These are phyloP conservation scores for Halocynthia roretzi DNA, from an alignment of 23 tunicate genomes.

Conservation along the genomic window DNA sequence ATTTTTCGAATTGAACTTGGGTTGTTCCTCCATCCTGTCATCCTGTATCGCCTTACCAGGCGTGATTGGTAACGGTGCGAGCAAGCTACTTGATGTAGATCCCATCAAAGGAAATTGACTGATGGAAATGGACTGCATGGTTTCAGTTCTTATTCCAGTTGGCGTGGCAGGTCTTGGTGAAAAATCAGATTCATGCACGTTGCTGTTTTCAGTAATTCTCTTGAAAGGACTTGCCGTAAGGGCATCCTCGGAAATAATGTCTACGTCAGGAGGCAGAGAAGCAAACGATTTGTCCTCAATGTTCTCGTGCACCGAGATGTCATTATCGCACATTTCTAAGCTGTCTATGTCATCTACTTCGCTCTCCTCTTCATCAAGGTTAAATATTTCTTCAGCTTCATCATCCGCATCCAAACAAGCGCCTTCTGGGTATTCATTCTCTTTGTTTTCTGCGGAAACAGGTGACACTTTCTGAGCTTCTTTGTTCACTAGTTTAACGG, in stretches of 20 bases:
- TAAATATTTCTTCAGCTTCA: conserved; percentile 5
- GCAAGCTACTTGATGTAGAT: neutral
- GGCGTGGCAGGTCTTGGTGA: conserved; percentile 11
- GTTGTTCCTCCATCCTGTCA: neutral
- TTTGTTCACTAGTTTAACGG: neutral
- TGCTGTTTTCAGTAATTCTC: conserved; percentile 23
- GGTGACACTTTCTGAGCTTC: neutral
- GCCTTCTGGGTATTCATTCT: conserved; percentile 20
- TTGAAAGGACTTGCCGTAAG: conserved; percentile 69
- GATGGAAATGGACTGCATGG: neutral
- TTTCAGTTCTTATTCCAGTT: conserved; percentile 5
- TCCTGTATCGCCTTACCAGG: conserved; percentile 6
- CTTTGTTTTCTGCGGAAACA: conserved; percentile 8
- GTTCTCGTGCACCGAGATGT: conserved; percentile 9
- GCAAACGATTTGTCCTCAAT: neutral
- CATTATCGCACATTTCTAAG: conserved; percentile 19
- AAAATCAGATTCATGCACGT: neutral
- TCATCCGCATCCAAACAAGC: neutral
- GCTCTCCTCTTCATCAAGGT: conserved; percentile 2
- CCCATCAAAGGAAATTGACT: conserved; percentile 6
- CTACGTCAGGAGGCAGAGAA: conserved; percentile 35
- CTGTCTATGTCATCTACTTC: neutral
- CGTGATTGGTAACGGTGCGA: conserved; percentile 4
- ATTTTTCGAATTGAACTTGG: neutral
- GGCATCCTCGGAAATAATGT: conserved; percentile 68